Evolutionary conservation across 2,113 vertebrate genomes (phyloP).

Genomic region (Rousettus leschenaultii): DNA sequence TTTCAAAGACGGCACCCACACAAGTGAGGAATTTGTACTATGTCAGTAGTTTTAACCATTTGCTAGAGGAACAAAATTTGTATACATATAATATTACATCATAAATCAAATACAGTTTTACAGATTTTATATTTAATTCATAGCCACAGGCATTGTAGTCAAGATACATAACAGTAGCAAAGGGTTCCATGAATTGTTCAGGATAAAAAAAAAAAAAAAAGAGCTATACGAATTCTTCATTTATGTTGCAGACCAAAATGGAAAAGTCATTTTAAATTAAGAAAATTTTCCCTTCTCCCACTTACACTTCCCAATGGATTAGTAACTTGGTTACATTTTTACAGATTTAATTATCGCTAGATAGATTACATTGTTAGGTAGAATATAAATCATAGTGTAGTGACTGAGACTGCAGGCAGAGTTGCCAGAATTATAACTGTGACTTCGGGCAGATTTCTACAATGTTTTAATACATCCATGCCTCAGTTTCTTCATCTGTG

Average conservation of each 20-base stretch:
- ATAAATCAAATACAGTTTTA: neutral
- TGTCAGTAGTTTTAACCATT: conserved; percentile 25
- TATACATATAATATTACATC: neutral
- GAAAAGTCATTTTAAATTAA: neutral
- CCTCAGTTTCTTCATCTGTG: neutral
- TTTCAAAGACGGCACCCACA: conserved; percentile 38
- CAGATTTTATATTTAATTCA: conserved; percentile 37
- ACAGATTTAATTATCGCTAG: neutral
- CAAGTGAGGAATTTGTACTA: neutral
- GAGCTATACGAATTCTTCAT: neutral
- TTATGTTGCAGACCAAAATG: neutral
- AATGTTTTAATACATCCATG: neutral
- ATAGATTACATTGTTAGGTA: neutral
- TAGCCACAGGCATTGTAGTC: neutral
- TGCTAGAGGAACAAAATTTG: neutral
- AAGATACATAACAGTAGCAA: neutral
- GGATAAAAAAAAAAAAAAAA: too few species aligned
- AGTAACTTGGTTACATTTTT: neutral
- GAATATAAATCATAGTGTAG: neutral
- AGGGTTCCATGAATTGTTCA: neutral
- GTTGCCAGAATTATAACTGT: neutral
- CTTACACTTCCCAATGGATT: neutral
- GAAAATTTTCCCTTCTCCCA: neutral
- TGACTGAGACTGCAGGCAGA: neutral
- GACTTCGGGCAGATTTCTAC: neutral